Conservation (phyloP, 2,113 vertebrate genomes). For the Nothocercus julius region DNA sequence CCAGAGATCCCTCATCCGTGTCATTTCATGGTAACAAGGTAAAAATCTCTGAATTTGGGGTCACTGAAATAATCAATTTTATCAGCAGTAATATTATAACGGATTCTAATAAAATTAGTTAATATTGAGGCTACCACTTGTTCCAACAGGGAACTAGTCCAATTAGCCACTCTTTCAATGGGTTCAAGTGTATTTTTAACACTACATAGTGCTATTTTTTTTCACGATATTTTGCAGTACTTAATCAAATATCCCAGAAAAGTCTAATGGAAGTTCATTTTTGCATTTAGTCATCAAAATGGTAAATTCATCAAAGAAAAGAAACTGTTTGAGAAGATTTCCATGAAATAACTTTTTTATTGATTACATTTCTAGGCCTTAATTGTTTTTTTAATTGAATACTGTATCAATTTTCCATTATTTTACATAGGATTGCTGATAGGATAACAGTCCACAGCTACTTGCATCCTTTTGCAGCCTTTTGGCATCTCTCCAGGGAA, state of each 20-base stretch:
- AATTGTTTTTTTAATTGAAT: slow-evolving; percentile 26
- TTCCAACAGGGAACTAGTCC: not conserved
- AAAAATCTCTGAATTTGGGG: not conserved
- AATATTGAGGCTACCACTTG: not conserved
- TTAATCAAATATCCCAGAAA: not conserved
- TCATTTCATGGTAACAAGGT: not conserved
- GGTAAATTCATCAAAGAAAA: not conserved
- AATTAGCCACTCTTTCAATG: not conserved
- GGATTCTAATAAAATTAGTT: not conserved
- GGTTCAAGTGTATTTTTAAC: not conserved
- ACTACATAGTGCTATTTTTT: not conserved
- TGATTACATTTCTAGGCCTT: not conserved
- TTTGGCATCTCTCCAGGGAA: not conserved
- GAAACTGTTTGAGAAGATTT: not conserved
- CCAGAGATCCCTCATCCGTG: not conserved
- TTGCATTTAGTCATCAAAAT: not conserved
- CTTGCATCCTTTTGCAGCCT: not conserved
- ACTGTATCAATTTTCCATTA: not conserved
- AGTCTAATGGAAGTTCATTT: not conserved
- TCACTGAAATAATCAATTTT: not conserved
- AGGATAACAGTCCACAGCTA: not conserved
- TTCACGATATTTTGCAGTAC: not conserved
- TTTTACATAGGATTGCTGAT: not conserved
- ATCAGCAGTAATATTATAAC: not conserved
- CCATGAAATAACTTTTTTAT: not conserved